phyloP scores from a whole-genome alignment of 2,113 vertebrate species.

The Xerus inauris region DNA sequence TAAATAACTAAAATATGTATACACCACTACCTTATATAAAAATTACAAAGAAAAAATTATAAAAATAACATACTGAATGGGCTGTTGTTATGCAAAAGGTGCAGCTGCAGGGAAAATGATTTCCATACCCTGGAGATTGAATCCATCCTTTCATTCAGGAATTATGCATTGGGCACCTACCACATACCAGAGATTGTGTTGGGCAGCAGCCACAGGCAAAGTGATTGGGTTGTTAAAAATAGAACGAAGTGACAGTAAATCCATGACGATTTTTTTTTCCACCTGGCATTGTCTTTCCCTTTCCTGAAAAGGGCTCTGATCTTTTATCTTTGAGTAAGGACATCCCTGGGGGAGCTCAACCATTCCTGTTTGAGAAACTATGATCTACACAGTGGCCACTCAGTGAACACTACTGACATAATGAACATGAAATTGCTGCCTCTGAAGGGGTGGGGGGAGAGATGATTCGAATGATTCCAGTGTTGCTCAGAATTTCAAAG shows the following conservation, averaged over 20 bases:
- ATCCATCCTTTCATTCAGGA: constrained; percentile 63
- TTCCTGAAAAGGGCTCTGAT: background rate
- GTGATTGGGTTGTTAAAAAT: constrained; percentile 55
- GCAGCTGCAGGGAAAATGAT: constrained; percentile 66
- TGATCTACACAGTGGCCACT: background rate
- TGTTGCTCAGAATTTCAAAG: background rate
- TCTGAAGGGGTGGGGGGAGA: background rate
- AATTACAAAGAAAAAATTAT: background rate
- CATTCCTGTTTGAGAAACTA: background rate
- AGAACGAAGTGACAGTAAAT: constrained; percentile 53
- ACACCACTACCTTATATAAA: background rate
- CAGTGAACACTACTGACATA: background rate
- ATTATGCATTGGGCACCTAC: constrained; percentile 38
- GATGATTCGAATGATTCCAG: background rate
- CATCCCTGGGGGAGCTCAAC: background rate
- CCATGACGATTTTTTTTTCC: constrained; percentile 14
- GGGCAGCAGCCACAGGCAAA: constrained; percentile 22
- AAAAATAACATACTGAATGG: constrained; percentile 11
- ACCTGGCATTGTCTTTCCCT: constrained; percentile 2
- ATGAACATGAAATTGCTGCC: background rate
- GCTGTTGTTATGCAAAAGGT: background rate
- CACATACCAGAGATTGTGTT: constrained; percentile 50
- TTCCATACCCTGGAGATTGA: background rate
- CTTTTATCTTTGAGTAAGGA: constrained; percentile 3
- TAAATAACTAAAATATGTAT: background rate